Evolutionary conservation across 2,113 vertebrate species (phyloP).

Genomic region (Pseudorhombus dupliciocellatus): DNA sequence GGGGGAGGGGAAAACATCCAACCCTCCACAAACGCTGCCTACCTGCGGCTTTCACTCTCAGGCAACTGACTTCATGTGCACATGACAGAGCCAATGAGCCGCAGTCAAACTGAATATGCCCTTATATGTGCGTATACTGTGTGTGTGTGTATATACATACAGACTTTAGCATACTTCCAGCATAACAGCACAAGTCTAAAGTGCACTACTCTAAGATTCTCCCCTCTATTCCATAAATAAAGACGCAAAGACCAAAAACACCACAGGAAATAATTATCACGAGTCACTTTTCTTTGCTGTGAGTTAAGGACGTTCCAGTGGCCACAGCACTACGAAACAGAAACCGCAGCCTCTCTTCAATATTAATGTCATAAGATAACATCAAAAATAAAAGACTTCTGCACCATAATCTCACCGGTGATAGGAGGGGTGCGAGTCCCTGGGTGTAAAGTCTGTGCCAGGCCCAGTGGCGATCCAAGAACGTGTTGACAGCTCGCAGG

Average conservation of each 20-base stretch:
- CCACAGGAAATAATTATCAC: background rate
- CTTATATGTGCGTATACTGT: background rate
- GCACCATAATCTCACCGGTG: slow-evolving; percentile 31
- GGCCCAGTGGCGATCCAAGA: slow-evolving; percentile 22
- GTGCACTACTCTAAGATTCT: background rate
- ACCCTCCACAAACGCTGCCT: slow-evolving; percentile 49
- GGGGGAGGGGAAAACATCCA: slow-evolving; percentile 60
- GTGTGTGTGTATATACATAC: background rate
- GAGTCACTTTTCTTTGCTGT: background rate
- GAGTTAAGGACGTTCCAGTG: background rate
- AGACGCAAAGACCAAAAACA: background rate
- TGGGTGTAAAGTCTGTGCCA: slow-evolving; percentile 13
- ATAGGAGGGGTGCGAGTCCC: slow-evolving; percentile 25
- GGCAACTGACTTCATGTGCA: slow-evolving; percentile 44
- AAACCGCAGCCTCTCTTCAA: background rate
- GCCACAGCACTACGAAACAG: background rate
- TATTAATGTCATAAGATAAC: background rate
- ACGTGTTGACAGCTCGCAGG: slow-evolving; percentile 60
- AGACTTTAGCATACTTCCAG: background rate
- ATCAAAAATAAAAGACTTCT: slow-evolving; percentile 2
- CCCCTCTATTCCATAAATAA: background rate
- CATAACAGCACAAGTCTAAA: background rate
- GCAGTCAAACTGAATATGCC: slow-evolving; percentile 5
- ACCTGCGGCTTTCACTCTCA: slow-evolving; percentile 66
- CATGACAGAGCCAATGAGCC: slow-evolving; percentile 32